These are phyloP conservation scores for Galaxea fascicularis DNA, from an alignment of 92 coral and sea anemone genomes.

Conservation along the genomic window DNA sequence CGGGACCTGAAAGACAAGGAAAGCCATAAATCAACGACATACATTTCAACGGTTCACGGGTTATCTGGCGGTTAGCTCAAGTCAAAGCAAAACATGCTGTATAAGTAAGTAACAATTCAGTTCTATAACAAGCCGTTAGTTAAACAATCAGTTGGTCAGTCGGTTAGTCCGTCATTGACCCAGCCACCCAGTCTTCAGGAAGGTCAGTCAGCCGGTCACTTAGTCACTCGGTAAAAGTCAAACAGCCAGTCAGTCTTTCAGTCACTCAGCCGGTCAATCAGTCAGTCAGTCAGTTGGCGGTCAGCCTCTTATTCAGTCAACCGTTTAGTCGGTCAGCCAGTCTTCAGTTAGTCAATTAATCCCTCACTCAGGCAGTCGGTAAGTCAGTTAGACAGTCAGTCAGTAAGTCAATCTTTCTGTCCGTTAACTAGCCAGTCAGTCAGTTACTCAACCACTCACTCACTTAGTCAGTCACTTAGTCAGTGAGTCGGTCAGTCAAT, in stretches of 20 bases:
- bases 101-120: too few relatives aligned
- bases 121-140: too few relatives aligned
- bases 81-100: too few relatives aligned
- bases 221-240: background rate
- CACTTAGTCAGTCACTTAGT: background rate
- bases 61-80: background rate
- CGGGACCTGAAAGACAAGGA: slow-evolving; percentile 67
- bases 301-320: background rate
- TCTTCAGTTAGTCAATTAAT: background rate
- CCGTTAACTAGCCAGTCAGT: background rate
- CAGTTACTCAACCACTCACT: background rate
- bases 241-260: background rate
- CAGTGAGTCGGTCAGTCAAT: background rate
- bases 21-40: background rate
- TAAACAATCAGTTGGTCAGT: too few relatives aligned
- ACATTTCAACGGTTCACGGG: background rate
- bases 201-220: too few relatives aligned
- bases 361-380: too few relatives aligned
- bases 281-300: background rate
- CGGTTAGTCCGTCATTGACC: background rate
- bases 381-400: too few relatives aligned
- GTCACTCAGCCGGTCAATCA: background rate
- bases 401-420: too few relatives aligned
- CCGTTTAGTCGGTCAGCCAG: background rate
- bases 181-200: too few relatives aligned